These are phyloP conservation scores for Papio anubis DNA, from an alignment of 2,113 vertebrate genomes.

Conservation along the genomic window DNA sequence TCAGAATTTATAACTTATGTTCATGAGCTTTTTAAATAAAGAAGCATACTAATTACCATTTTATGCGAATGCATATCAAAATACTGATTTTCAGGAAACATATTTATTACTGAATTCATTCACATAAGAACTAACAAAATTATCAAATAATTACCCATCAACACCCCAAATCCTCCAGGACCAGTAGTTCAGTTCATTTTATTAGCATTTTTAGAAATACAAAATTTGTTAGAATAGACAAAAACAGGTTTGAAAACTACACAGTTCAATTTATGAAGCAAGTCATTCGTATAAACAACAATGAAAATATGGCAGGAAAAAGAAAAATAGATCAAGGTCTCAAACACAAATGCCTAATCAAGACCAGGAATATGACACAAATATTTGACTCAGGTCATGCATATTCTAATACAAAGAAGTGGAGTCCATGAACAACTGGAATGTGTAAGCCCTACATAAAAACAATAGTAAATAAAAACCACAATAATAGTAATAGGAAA, in stretches of 20 bases:
- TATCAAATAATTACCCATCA: neutral
- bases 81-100: neutral
- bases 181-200: neutral
- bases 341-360: neutral
- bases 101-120: neutral
- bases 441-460: neutral
- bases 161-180: neutral
- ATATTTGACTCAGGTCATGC: neutral
- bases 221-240: neutral
- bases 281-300: neutral
- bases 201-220: neutral
- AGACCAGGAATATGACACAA: neutral
- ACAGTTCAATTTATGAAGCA: neutral
- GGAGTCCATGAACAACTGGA: neutral
- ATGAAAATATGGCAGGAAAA: neutral
- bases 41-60: neutral
- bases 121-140: neutral
- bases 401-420: neutral
- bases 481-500: neutral
- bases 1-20: neutral
- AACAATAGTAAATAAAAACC: neutral
- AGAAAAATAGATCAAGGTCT: neutral
- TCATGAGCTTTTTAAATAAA: neutral
- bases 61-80: neutral
- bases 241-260: neutral